phyloP scores from a whole-genome alignment of 2,113 vertebrate species.

The Cyprinus carpio region DNA sequence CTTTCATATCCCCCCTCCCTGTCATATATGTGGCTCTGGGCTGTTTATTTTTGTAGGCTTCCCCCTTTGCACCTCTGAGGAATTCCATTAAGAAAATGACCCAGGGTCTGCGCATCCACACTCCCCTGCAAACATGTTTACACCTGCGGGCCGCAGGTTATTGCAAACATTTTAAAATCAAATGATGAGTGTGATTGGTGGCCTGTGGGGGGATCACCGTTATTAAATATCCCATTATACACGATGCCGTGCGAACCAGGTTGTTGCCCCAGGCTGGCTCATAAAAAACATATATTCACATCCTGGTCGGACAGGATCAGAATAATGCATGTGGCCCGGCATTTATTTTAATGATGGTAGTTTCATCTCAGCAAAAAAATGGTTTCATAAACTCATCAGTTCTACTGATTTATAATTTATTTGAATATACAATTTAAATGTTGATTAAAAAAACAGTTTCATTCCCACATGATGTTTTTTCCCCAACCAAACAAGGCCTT shows the following conservation, averaged over 20 bases:
- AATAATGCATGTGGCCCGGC: background rate
- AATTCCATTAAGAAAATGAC: slow-evolving; percentile 51
- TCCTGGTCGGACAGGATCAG: background rate
- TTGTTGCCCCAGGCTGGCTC: background rate
- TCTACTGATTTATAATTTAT: background rate
- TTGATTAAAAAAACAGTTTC: background rate
- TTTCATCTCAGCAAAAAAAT: background rate
- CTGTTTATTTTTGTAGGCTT: slow-evolving; percentile 40
- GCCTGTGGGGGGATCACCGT: slow-evolving; percentile 26
- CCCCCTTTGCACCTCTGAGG: slow-evolving; percentile 16
- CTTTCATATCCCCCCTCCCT: background rate
- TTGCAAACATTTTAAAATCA: slow-evolving; percentile 50
- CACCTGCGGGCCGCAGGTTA: slow-evolving; percentile 41
- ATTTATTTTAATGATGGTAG: background rate
- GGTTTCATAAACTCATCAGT: background rate
- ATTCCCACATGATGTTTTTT: no score
- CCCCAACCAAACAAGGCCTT: no score
- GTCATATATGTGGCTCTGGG: background rate
- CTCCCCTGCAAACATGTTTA: slow-evolving; percentile 43
- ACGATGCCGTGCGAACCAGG: background rate
- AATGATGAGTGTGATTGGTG: slow-evolving; percentile 46
- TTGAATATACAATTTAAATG: background rate
- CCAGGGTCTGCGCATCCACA: background rate
- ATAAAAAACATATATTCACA: background rate
- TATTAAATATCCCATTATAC: slow-evolving; percentile 48